Base-by-base conservation (phyloP, 2,113 vertebrate species). In the Neodontobutis hainanensis region DNA sequence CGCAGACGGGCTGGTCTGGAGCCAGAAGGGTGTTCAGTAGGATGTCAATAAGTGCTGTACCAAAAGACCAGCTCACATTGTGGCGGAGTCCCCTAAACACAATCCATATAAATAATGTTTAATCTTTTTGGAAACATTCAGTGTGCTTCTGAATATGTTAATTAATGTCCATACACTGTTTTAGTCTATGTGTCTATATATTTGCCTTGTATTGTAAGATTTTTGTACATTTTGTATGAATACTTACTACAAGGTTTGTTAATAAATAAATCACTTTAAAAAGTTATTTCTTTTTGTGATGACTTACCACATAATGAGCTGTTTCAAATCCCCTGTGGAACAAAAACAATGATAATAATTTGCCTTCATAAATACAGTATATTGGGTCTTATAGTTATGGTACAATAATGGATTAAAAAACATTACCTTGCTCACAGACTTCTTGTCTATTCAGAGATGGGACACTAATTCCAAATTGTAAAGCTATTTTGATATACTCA, bases 251-350 rank as follows among this genome's bases (percentile, higher is more conserved):
- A 40, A 40, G 1, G 19, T 27, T 27, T 27, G 19, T 27, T 27
- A 27, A 48, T 8, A 4, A 6, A 7, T 38, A 38, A 38, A 38
- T 7, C 38, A 2, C 38, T 6, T 40, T 40, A 40, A 40, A 40
- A 40, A 6, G 8, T 40, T 1, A 6, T 40, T 40, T 40, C 2
- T 46, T 46, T 14, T 11, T 40, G 34, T 38, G 34, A 38, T 6
- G 32, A 80, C 91, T 91, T 81, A 94, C 94, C 94, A 94, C 84
- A 94, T 83, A 57, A 94, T 81, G 59, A 94, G 93, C 65, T 94
- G 91, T 67, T 93, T 93, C 40, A 94, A 87, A 78, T 93, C 90
- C 56, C 93, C 94, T 94, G 77, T 46, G 75, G 35, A 83, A 65
- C 60, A 77, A 68, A 27, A 14, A 47, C 36, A 12, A 3, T n/a